phyloP scores from a whole-genome alignment of 2,888 invertebrate genomes.

The Tetrapedia diversipes region DNA sequence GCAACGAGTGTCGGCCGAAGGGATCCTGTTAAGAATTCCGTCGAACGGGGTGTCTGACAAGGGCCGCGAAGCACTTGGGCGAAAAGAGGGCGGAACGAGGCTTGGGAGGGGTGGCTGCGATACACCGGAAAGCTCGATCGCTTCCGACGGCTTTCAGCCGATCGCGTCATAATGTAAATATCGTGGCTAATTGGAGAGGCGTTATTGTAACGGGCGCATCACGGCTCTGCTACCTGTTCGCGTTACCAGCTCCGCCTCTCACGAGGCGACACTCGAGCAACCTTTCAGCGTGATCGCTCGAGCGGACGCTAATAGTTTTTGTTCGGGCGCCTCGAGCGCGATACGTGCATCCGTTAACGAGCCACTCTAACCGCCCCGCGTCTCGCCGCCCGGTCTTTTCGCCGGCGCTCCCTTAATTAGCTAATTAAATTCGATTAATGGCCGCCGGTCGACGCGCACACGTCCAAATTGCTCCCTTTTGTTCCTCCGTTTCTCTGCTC shows the following conservation, averaged over 20 bases:
- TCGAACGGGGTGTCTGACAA: slow-evolving; percentile 63
- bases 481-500: slow-evolving; percentile 56
- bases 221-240: slow-evolving; percentile 38
- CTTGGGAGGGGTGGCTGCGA: slow-evolving; percentile 52
- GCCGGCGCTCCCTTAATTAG: slow-evolving; percentile 74
- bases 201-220: slow-evolving; percentile 73
- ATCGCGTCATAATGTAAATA: slow-evolving; percentile 79
- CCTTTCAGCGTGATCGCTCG: slow-evolving; percentile 74
- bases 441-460: slow-evolving; percentile 42
- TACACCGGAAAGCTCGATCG: slow-evolving; percentile 65
- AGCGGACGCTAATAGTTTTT: slow-evolving; percentile 73
- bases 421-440: slow-evolving; percentile 75
- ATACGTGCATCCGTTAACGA: slow-evolving; percentile 62
- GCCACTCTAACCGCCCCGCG: slow-evolving; percentile 42
- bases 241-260: slow-evolving; percentile 1
- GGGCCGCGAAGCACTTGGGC: slow-evolving; percentile 47
- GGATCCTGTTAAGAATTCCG: slow-evolving; percentile 47
- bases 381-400: slow-evolving; percentile 48
- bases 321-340: slow-evolving; percentile 69
- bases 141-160: slow-evolving; percentile 69
- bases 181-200: slow-evolving; percentile 81
- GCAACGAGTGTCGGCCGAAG: slow-evolving; percentile 2
- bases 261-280: slow-evolving; percentile 70
- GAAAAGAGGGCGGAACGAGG: slow-evolving; percentile 44
- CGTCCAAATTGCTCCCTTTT: slow-evolving; percentile 67